Conservation (phyloP, 2,113 vertebrate genomes). For the rat (Rattus norvegicus) region GRCr8 NC_086020.1:151762501-151763000, state of each 20-base stretch:
- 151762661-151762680: slow-evolving; percentile 16
- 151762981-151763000: neutral
- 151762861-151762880: neutral
- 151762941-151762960: slow-evolving; percentile 42
- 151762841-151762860: neutral
- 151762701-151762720: neutral
- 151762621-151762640: neutral
- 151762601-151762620: neutral
- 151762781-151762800: neutral
- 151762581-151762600: neutral
- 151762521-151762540: neutral
- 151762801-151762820: neutral
- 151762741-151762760: neutral
- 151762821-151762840: neutral
- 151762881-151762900: neutral
- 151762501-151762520: neutral
- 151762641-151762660: neutral
- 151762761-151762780: neutral
- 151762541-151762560: slow-evolving; percentile 10
- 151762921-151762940: slow-evolving; percentile 32
- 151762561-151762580: neutral
- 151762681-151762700: slow-evolving; percentile 2
- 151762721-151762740: neutral
- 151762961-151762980: slow-evolving; percentile 20
- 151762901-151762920: slow-evolving; percentile 47